Percentiles rank a stretch among this genome's conserved stretches.
Evolutionary conservation across 2,888 invertebrate species (phyloP).

Genomic region (Parnassius smintheus): DNA sequence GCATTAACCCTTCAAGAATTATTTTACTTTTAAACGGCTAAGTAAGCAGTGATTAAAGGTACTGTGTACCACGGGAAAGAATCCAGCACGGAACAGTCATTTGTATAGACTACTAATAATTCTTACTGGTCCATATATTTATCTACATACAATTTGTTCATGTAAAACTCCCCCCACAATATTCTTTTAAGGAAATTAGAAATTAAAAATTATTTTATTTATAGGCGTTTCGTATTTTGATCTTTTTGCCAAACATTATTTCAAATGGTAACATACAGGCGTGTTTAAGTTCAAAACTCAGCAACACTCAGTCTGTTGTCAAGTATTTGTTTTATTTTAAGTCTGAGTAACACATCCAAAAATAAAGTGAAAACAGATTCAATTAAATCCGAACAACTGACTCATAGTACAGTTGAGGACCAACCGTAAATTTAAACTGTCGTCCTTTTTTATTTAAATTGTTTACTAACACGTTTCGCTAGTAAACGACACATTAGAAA

Average conservation of each 20-base stretch:
- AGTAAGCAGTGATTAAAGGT: too few species aligned
- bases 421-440: constrained; percentile 14
- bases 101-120: too few species aligned
- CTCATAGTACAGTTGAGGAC: constrained; percentile 7
- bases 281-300: constrained; percentile 2
- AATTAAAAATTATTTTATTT: too few species aligned
- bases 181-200: too few species aligned
- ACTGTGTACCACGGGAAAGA: too few species aligned
- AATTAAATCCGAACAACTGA: constrained; percentile 11
- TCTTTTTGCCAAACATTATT: background rate
- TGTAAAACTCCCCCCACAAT: too few species aligned
- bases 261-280: background rate
- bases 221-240: too few species aligned
- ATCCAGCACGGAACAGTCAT: too few species aligned
- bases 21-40: too few species aligned
- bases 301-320: constrained; percentile 3
- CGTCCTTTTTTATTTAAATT: constrained; percentile 17
- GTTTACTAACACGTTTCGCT: constrained; percentile 23
- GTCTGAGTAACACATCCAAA: constrained; percentile 20
- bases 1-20: too few species aligned
- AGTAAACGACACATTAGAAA: constrained; percentile 21
- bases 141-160: too few species aligned
- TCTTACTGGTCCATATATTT: too few species aligned
- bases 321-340: constrained; percentile 4
- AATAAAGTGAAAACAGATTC: constrained; percentile 23